Percentiles rank a stretch among this genome's conserved stretches.
phyloP scores from a whole-genome alignment of 2,113 vertebrate species.

The Gymnobelideus leadbeateri region DNA sequence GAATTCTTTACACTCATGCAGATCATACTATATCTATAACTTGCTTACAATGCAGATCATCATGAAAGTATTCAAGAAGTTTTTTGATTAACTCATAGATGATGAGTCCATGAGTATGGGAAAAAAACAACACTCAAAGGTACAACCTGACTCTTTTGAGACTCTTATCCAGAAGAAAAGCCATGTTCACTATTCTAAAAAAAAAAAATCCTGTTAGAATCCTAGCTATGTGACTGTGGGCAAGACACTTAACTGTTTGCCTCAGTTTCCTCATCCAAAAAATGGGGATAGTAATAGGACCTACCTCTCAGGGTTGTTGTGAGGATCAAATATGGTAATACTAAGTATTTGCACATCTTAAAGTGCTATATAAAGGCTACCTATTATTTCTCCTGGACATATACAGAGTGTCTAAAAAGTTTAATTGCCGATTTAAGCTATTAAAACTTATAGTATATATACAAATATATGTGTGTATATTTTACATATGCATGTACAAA shows the following conservation, averaged over 20 bases:
- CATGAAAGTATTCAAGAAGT: slow-evolving; percentile 13
- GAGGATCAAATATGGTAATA: not conserved
- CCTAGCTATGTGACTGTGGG: not conserved
- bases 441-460: not conserved
- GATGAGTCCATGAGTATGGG: not conserved
- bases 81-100: not conserved
- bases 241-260: not conserved
- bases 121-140: not conserved
- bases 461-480: no score
- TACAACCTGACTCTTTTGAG: not conserved
- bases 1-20: not conserved
- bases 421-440: not conserved
- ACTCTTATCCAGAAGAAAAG: not conserved
- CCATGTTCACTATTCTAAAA: not conserved
- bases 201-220: not conserved
- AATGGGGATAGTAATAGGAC: not conserved
- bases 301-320: not conserved
- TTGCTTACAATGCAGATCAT: not conserved
- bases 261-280: not conserved
- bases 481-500: not conserved
- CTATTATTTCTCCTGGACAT: not conserved
- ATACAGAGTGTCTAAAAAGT: not conserved
- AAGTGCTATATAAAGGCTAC: no score
- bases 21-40: not conserved
- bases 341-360: not conserved